Conservation (phyloP, 1,140 invertebrate genomes). For the Neomicropteryx cornuta region DNA sequence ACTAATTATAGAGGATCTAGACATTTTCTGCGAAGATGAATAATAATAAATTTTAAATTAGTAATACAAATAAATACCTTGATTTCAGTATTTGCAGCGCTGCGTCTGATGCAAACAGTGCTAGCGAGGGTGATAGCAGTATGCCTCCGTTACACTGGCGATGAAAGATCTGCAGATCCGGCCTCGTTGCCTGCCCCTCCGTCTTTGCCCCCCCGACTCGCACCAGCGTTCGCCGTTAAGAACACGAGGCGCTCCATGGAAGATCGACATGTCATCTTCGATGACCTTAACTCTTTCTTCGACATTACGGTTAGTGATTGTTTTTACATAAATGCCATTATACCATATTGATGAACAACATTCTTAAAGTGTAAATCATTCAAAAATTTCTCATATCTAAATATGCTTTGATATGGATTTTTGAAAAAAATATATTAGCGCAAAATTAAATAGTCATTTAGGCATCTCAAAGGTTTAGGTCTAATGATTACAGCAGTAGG, state of each 20-base stretch:
- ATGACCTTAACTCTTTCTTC: conserved; percentile 58
- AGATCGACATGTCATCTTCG: conserved; percentile 69
- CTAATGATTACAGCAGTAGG: too few relatives aligned
- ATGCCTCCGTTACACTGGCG: conserved; percentile 54
- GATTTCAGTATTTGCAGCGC: conserved; percentile 53
- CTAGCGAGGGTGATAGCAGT: conserved; percentile 58
- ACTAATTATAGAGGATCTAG: not conserved
- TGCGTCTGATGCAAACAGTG: conserved; percentile 61
- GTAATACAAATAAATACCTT: conserved; percentile 3
- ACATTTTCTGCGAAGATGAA: not conserved
- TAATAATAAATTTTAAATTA: too few relatives aligned
- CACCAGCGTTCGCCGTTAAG: conserved; percentile 56
- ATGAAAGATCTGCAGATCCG: conserved; percentile 41
- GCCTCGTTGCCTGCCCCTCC: conserved; percentile 41
- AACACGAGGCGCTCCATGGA: conserved; percentile 79
- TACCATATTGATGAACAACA: too few relatives aligned
- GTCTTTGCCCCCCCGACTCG: conserved; percentile 35
- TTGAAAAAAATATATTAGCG: too few relatives aligned
- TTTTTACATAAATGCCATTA: too few relatives aligned
- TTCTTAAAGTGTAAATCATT: too few relatives aligned
- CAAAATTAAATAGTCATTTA: too few relatives aligned
- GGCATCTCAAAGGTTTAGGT: too few relatives aligned
- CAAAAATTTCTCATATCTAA: too few relatives aligned
- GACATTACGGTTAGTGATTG: conserved; percentile 46
- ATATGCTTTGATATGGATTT: too few relatives aligned